A percentile compares a stretch with the other conserved stretches of the same genome.
Conservation (phyloP, 2,797 vertebrate species). For the Liparis tanakae region DNA sequence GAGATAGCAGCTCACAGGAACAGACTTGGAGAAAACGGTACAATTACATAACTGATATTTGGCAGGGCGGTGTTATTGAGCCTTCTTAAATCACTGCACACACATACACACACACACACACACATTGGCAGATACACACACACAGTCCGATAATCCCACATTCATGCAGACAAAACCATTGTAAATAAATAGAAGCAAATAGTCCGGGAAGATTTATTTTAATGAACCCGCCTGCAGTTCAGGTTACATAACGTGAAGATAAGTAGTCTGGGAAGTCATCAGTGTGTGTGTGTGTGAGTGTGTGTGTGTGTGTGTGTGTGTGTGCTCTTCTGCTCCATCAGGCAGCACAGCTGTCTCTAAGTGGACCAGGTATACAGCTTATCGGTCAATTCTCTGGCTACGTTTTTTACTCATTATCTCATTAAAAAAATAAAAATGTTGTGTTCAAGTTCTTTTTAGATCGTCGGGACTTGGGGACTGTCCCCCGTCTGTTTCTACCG, state of each 20-base stretch:
- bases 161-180: constrained; percentile 39
- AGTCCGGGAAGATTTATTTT: not conserved
- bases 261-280: constrained; percentile 31
- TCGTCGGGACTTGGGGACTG: not conserved
- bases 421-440: not conserved
- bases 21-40: constrained; percentile 69
- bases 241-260: constrained; percentile 26
- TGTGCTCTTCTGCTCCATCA: not conserved
- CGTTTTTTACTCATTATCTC: not conserved
- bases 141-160: constrained; percentile 28
- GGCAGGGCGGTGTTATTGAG: constrained; percentile 57
- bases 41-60: constrained; percentile 77
- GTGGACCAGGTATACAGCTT: not conserved
- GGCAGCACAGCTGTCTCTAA: not conserved
- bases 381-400: not conserved
- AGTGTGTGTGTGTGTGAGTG: constrained; percentile 15
- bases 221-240: constrained; percentile 38
- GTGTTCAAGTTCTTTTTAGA: not conserved
- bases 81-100: constrained; percentile 56
- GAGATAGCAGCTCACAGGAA: constrained; percentile 75
- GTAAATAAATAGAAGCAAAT: constrained; percentile 43
- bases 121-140: constrained; percentile 12
- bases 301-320: constrained; percentile 10
- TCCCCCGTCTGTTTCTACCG: not conserved
- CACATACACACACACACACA: constrained; percentile 11